phyloP scores from a whole-genome alignment of 2,797 vertebrate species.

The Bovichtus diacanthus region DNA sequence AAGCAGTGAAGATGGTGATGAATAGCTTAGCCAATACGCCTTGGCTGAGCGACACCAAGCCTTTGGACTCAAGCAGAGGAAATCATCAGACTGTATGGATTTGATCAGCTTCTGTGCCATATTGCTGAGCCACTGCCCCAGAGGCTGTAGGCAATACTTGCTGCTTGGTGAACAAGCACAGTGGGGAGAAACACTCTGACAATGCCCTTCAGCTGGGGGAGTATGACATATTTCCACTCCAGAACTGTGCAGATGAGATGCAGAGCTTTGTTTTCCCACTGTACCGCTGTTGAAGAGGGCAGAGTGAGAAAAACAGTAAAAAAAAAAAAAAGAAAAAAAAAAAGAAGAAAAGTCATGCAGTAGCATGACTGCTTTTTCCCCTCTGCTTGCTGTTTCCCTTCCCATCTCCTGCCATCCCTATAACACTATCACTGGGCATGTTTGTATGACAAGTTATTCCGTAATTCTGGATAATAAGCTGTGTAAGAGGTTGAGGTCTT shows the following conservation, averaged over 20 bases:
- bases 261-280: slow-evolving; percentile 21
- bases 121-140: neutral
- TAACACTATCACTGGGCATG: neutral
- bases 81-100: slow-evolving; percentile 35
- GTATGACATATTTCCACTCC: slow-evolving; percentile 46
- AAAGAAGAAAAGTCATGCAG: slow-evolving; percentile 18
- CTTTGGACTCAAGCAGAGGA: neutral
- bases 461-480: neutral
- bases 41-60: slow-evolving; percentile 29
- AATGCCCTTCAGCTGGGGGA: slow-evolving; percentile 15
- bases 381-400: neutral
- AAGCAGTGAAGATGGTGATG: slow-evolving; percentile 43
- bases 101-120: slow-evolving; percentile 26
- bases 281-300: neutral
- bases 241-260: slow-evolving; percentile 12
- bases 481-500: neutral
- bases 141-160: neutral
- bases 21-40: slow-evolving; percentile 54
- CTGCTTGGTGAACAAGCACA: neutral
- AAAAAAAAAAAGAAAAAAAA: no score
- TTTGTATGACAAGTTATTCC: neutral
- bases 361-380: slow-evolving; percentile 3
- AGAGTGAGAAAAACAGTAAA: slow-evolving; percentile 1
- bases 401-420: neutral
- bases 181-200: slow-evolving; percentile 5